Conservation (phyloP, 2,797 vertebrate genomes). For the Brachyrhaphis roseni region DNA sequence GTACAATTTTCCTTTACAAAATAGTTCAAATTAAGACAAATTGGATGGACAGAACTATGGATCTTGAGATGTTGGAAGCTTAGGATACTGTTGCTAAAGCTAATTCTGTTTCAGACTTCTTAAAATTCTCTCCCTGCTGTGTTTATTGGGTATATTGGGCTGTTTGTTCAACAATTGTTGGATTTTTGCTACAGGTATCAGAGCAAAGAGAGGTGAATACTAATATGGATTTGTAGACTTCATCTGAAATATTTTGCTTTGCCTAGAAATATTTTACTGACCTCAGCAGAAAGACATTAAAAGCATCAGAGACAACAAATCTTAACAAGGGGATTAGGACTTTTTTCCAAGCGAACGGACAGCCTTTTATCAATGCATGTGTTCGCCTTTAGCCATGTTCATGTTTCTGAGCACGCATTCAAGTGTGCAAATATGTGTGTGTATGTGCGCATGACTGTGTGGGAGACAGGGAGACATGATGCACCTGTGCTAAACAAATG, state of each 20-base stretch:
- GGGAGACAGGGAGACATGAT: slow-evolving; percentile 52
- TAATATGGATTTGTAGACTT: background rate
- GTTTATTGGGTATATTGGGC: background rate
- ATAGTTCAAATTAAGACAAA: background rate
- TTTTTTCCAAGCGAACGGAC: background rate
- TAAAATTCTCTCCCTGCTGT: background rate
- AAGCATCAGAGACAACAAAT: background rate
- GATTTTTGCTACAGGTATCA: background rate
- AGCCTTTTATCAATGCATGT: background rate
- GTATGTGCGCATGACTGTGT: slow-evolving; percentile 15
- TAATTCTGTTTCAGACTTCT: background rate
- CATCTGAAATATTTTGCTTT: background rate
- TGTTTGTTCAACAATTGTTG: background rate
- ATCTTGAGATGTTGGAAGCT: background rate
- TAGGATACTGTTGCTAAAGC: background rate
- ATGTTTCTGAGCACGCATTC: slow-evolving; percentile 29
- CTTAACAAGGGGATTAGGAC: background rate
- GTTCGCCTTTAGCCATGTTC: slow-evolving; percentile 23
- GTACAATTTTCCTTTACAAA: background rate
- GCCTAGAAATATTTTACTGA: background rate
- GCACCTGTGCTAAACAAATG: slow-evolving; percentile 79
- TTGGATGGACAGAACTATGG: background rate
- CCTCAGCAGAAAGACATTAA: background rate
- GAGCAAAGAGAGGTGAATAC: background rate
- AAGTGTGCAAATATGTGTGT: slow-evolving; percentile 28